phyloP scores from a whole-genome alignment of 2,113 vertebrate species.

The Corvus cornix region DNA sequence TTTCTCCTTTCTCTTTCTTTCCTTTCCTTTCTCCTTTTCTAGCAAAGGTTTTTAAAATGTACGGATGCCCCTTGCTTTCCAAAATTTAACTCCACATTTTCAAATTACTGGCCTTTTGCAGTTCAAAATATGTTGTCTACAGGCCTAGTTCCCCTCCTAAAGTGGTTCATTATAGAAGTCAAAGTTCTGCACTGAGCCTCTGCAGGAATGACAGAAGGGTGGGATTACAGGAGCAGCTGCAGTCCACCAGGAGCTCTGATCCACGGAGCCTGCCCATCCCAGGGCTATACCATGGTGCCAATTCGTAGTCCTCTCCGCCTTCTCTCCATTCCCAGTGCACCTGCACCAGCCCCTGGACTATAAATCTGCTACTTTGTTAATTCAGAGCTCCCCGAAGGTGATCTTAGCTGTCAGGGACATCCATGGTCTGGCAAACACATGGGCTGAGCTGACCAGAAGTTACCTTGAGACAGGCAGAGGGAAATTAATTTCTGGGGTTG shows the following conservation, averaged over 20 bases:
- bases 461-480: neutral
- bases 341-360: neutral
- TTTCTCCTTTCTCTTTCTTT: no score
- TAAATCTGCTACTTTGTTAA: neutral
- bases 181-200: neutral
- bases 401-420: neutral
- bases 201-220: neutral
- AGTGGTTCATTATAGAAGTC: neutral
- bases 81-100: neutral
- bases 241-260: neutral
- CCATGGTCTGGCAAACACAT: fast-evolving
- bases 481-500: neutral
- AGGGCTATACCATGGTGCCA: neutral
- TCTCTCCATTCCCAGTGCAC: neutral
- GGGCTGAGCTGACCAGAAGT: neutral
- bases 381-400: neutral
- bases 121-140: neutral
- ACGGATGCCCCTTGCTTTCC: neutral
- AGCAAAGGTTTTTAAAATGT: neutral
- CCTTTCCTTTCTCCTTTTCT: neutral
- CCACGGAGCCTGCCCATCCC: fast-evolving
- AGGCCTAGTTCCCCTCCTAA: neutral
- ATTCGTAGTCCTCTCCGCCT: neutral
- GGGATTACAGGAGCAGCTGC: neutral
- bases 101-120: neutral